Percentiles rank a stretch among this genome's conserved stretches.
Evolutionary conservation across 2,797 vertebrate species (phyloP).

Genomic region (Potorous gilbertii): DNA sequence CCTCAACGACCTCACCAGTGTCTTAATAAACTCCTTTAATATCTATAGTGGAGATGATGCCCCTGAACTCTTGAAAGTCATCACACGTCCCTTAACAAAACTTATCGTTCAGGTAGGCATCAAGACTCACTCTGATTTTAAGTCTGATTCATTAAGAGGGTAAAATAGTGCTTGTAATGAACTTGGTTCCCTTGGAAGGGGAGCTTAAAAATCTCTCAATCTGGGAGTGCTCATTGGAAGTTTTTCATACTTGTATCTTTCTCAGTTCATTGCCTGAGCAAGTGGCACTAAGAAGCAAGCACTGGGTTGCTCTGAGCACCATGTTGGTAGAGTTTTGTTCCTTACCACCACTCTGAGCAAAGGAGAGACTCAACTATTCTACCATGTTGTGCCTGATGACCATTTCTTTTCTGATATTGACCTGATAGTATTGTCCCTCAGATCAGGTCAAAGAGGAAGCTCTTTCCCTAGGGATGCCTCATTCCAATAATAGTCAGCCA

Average conservation of each 20-base stretch:
- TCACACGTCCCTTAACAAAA: constrained; percentile 95
- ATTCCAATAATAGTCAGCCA: background rate
- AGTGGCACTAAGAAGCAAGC: background rate
- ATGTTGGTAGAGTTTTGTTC: background rate
- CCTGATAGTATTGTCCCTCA: background rate
- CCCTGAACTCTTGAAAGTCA: constrained; percentile 95
- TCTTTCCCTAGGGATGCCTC: background rate
- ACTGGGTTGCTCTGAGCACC: background rate
- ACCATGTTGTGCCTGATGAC: background rate
- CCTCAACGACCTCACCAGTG: constrained; percentile 89
- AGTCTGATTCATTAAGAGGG: background rate
- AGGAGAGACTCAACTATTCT: background rate
- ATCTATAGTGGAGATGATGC: constrained; percentile 92
- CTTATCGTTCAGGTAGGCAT: constrained; percentile 90
- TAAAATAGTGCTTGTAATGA: background rate
- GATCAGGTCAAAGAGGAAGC: background rate
- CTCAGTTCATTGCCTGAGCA: background rate
- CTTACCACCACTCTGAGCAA: background rate
- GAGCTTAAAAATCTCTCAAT: rapidly evolving
- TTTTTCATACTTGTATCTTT: background rate
- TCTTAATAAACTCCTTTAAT: constrained; percentile 89
- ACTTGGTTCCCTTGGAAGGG: background rate
- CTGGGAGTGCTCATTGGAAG: background rate
- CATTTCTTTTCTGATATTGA: background rate
- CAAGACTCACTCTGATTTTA: background rate